A percentile compares a stretch with the other conserved stretches of the same genome.
Evolutionary conservation across 2,888 invertebrate genomes (phyloP).

Genomic region (Crocallis elinguaria): DNA sequence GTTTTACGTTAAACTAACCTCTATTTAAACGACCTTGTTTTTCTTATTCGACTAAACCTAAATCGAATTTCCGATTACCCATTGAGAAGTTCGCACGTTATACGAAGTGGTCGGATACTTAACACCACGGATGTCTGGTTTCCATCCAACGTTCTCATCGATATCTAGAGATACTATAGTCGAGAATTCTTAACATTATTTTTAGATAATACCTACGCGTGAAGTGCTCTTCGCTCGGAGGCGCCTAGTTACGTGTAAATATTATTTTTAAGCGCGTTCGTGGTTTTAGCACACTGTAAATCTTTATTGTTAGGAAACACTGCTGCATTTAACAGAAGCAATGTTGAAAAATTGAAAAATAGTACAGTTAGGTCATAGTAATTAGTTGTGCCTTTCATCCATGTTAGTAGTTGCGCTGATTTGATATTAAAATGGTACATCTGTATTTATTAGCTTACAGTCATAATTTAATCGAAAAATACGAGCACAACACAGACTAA

Average conservation of each 20-base stretch:
- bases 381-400: too few relatives aligned
- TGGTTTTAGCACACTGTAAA: slow-evolving; percentile 30
- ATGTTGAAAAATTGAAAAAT: too few relatives aligned
- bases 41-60: slow-evolving; percentile 3
- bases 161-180: slow-evolving; percentile 46
- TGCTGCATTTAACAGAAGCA: too few relatives aligned
- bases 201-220: slow-evolving; percentile 44
- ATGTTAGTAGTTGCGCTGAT: too few relatives aligned
- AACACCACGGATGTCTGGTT: slow-evolving; percentile 63
- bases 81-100: slow-evolving; percentile 55
- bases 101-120: slow-evolving; percentile 58
- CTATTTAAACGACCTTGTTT: slow-evolving; percentile 9
- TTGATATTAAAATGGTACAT: too few relatives aligned
- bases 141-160: slow-evolving; percentile 47
- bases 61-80: slow-evolving; percentile 21
- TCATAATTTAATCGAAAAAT: too few relatives aligned
- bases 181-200: slow-evolving; percentile 55
- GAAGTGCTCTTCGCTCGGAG: slow-evolving; percentile 25
- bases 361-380: too few relatives aligned
- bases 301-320: slow-evolving; percentile 15
- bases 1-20: slow-evolving; percentile 6
- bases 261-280: slow-evolving; percentile 36
- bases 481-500: too few relatives aligned
- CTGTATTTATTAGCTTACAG: too few relatives aligned
- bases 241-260: slow-evolving; percentile 36